These are phyloP conservation scores for Tapirus terrestris DNA, from an alignment of 2,113 vertebrate genomes.

Conservation along the genomic window DNA sequence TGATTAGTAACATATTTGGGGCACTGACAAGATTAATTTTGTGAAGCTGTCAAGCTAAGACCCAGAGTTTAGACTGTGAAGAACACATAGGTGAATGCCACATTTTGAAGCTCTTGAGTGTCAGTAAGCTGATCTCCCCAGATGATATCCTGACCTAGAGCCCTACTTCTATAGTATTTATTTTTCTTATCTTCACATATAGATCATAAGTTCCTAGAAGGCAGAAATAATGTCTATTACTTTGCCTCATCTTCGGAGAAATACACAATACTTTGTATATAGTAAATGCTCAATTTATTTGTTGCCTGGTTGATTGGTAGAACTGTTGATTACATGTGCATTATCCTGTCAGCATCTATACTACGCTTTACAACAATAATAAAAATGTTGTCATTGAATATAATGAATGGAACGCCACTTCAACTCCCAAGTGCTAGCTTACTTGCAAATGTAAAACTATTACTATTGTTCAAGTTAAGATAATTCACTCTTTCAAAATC, in stretches of 20 bases:
- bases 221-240: neutral
- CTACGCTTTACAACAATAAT: constrained; percentile 1
- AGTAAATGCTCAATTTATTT: constrained; percentile 20
- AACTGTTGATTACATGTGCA: neutral
- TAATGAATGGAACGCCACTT: neutral
- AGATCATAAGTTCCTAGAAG: neutral
- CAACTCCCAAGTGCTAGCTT: neutral
- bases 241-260: constrained; percentile 12
- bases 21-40: constrained; percentile 7
- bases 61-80: neutral
- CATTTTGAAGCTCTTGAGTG: neutral
- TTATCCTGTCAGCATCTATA: neutral
- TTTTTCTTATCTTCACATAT: constrained; percentile 36
- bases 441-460: constrained; percentile 29
- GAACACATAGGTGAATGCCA: neutral
- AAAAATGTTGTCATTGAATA: neutral
- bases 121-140: constrained; percentile 8
- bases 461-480: constrained; percentile 28
- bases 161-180: neutral
- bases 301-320: neutral
- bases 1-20: constrained; percentile 6
- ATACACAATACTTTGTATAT: neutral
- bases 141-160: neutral
- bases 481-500: constrained; percentile 50
- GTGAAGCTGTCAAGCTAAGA: constrained; percentile 10